Conservation (phyloP, 2,113 vertebrate genomes). For the Scomber colias region DNA sequence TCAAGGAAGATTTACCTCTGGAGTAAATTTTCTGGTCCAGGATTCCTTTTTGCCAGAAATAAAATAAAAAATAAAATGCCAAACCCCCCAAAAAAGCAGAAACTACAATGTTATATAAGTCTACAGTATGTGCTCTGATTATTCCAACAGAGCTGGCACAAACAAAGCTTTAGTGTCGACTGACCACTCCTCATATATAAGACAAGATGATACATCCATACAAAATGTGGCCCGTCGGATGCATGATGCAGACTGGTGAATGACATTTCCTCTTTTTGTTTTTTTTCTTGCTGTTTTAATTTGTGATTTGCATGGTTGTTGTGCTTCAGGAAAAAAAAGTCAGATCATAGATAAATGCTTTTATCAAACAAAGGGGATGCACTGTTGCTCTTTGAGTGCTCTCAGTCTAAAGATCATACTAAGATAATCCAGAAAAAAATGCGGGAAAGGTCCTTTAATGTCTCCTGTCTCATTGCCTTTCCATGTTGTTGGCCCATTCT, state of each 20-base stretch:
- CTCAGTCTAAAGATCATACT: constrained; percentile 2
- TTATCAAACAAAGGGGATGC: constrained; percentile 9
- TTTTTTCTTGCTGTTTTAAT: neutral
- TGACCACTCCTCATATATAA: constrained; percentile 26
- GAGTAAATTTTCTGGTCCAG: neutral
- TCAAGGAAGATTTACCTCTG: neutral
- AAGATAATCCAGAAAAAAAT: neutral
- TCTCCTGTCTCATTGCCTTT: neutral
- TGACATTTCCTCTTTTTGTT: neutral
- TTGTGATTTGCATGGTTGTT: neutral
- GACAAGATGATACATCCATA: neutral
- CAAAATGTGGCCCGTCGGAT: neutral
- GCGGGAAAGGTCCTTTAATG: constrained; percentile 21
- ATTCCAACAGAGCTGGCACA: constrained; percentile 63
- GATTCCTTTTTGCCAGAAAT: neutral
- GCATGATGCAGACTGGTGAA: neutral
- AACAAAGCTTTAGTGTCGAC: constrained; percentile 51
- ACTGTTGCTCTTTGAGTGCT: constrained; percentile 5
- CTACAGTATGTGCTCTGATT: constrained; percentile 45
- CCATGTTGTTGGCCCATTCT: neutral
- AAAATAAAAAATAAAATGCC: neutral
- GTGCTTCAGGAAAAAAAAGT: neutral
- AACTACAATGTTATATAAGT: constrained; percentile 57
- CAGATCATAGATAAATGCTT: constrained; percentile 14
- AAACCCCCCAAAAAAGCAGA: neutral